phyloP scores from a whole-genome alignment of 1,140 invertebrate species.

The Octopus sinensis region DNA sequence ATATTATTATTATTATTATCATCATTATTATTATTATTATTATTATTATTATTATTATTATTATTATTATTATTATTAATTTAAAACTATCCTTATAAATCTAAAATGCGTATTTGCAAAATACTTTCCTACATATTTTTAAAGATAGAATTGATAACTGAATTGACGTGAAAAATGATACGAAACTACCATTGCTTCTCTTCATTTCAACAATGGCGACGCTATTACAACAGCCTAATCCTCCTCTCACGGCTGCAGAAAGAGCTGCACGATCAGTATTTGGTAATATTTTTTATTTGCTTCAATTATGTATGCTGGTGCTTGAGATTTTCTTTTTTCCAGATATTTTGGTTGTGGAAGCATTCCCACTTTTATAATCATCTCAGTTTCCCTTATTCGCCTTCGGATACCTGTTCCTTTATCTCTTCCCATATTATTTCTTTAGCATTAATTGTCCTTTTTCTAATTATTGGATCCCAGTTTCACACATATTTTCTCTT shows the following conservation, averaged over 20 bases:
- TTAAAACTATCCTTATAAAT: too few relatives aligned
- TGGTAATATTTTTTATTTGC: slow-evolving; percentile 39
- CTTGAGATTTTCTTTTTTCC: background rate
- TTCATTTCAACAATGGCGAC: too few relatives aligned
- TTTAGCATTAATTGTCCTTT: background rate
- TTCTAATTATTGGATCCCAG: background rate
- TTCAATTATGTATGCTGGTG: slow-evolving; percentile 4
- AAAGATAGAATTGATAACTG: too few relatives aligned
- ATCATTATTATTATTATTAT: too few relatives aligned
- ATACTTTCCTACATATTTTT: too few relatives aligned
- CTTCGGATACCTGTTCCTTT: background rate
- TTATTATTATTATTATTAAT: too few relatives aligned
- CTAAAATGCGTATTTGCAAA: too few relatives aligned
- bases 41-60: too few relatives aligned
- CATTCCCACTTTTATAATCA: slow-evolving; percentile 17
- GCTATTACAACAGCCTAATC: slow-evolving; percentile 19
- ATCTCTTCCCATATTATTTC: background rate
- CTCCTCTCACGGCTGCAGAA: slow-evolving; percentile 39
- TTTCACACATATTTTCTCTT: too few relatives aligned
- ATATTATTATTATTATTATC: too few relatives aligned
- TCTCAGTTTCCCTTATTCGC: slow-evolving; percentile 9
- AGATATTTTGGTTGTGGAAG: background rate
- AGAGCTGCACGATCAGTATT: slow-evolving; percentile 51
- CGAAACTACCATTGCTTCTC: too few relatives aligned
- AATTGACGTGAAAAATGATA: too few relatives aligned